Base-by-base conservation (phyloP, 2,888 invertebrate genomes). In the Argyra leucocephala region DNA sequence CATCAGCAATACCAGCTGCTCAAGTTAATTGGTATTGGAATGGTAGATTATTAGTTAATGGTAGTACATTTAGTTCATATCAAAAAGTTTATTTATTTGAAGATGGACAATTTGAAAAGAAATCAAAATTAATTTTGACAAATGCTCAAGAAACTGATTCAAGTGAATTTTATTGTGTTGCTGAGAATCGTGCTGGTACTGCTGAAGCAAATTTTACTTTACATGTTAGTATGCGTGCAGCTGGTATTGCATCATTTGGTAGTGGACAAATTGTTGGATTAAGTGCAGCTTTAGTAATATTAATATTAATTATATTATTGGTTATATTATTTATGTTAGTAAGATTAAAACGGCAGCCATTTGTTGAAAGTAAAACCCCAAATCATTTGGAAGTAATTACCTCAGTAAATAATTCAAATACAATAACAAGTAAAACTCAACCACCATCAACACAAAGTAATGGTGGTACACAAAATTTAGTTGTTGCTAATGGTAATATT, bases 181-280 rank as follows among this genome's bases (percentile, higher is more conserved):
- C 93, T 10, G 92, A 93, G 78, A 95, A 94, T 79, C 87, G 89
- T 67, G 94, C 91, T 4, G 94, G 93, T 23, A 89, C 86, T 73
- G 89, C 90, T 37, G 92, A 92, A 81, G 91, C 91, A 18, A 94
- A 94, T 79, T 93, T 93, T 74, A 93, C 93, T 57, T 82, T 94
- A 58, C 89, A 90, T 74, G 90, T 94, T 64, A 86, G 88, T 64
- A 85, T 90, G 80, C 81, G 87, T 66, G 84, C 90, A 61, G 89
- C 88, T 31, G 91, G 91, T 63, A 89, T 91, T 84, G 88, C 89
- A 3, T 88, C 89, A 1, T 80, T 93, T 67, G 91, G 90, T 62
- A 89, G 88, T 69, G 90, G 91, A 10, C 92, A 93, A 77, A 91
- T 93, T 72, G 91, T 91, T 23, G 91, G 92, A 58, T 81, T 93